These are phyloP conservation scores for Diachasmimorpha longicaudata DNA, from an alignment of 1,140 invertebrate genomes.

Conservation along the genomic window DNA sequence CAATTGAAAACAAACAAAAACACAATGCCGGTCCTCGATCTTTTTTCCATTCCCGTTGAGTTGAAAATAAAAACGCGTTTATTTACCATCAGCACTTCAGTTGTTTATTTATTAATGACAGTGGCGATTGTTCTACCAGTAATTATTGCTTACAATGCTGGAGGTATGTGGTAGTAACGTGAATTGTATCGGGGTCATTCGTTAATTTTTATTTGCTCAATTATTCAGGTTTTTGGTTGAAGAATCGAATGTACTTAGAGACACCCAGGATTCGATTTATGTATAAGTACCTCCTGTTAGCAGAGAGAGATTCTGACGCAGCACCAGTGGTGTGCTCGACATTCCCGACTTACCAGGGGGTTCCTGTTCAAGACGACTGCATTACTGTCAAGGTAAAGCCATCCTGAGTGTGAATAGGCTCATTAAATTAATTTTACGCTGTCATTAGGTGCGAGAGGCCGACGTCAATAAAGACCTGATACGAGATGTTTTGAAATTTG, in stretches of 20 bases:
- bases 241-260: conserved; percentile 51
- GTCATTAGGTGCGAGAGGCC: conserved; percentile 63
- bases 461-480: conserved; percentile 65
- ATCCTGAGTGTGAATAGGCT: background rate
- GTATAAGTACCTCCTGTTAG: conserved; percentile 56
- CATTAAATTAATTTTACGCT: background rate
- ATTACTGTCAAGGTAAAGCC: conserved; percentile 45
- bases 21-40: conserved; percentile 40
- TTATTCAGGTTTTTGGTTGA: conserved; percentile 52
- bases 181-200: background rate
- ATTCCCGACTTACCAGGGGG: conserved; percentile 53
- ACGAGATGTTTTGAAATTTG: conserved; percentile 63
- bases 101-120: conserved; percentile 42
- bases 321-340: conserved; percentile 54
- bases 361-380: conserved; percentile 54
- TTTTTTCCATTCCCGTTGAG: conserved; percentile 52
- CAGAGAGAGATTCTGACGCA: conserved; percentile 39
- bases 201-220: background rate
- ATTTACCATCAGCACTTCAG: conserved; percentile 42
- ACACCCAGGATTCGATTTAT: conserved; percentile 49
- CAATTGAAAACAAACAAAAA: conserved; percentile 3
- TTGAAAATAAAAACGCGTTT: conserved; percentile 53
- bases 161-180: conserved; percentile 49
- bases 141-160: conserved; percentile 49
- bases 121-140: conserved; percentile 45